A percentile compares a stretch with the other conserved stretches of the same genome.
These are phyloP conservation scores for Apteryx mantelli DNA, from an alignment of 2,113 vertebrate species.

Conservation along the genomic window DNA sequence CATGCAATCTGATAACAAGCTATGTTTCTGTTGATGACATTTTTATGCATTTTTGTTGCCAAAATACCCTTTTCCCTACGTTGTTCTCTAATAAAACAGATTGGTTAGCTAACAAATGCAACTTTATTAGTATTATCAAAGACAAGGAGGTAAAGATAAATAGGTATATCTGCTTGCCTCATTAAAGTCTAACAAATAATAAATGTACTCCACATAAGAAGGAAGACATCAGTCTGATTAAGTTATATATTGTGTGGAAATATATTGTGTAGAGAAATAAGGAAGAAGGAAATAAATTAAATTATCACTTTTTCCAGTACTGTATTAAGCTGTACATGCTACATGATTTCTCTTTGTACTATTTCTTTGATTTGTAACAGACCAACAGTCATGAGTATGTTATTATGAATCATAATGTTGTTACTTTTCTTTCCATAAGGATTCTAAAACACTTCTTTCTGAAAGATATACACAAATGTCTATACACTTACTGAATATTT, in stretches of 20 bases:
- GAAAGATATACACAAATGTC: not conserved
- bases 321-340: not conserved
- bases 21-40: not conserved
- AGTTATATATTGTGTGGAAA: not conserved
- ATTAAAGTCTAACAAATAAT: not conserved
- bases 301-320: not conserved
- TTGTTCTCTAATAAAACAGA: not conserved
- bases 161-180: not conserved
- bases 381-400: not conserved
- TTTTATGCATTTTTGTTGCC: not conserved
- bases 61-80: not conserved
- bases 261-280: not conserved
- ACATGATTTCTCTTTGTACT: not conserved
- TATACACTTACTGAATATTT: conserved; percentile 33
- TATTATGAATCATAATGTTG: not conserved
- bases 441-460: not conserved
- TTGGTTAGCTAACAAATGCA: not conserved
- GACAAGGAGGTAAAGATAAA: not conserved
- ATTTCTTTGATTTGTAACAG: not conserved
- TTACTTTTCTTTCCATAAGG: not conserved
- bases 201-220: not conserved
- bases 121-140: not conserved
- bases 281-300: not conserved
- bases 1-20: not conserved
- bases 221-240: not conserved